Evolutionary conservation across 2,797 vertebrate genomes (phyloP).

Genomic region (Danio aesculapii): DNA sequence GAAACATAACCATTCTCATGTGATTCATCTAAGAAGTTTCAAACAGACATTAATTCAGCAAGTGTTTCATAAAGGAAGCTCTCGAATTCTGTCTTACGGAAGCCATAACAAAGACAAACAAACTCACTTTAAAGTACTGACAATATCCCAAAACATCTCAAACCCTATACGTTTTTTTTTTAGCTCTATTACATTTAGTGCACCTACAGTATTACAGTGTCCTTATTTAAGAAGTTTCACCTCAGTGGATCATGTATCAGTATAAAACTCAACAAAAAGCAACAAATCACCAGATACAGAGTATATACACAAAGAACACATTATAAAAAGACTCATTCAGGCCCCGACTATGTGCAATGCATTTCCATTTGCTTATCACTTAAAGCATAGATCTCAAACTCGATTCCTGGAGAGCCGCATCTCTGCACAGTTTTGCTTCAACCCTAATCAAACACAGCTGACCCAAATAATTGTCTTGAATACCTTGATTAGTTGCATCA

Average conservation of each 20-base stretch:
- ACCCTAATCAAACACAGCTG: too few species aligned
- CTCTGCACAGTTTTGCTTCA: too few species aligned
- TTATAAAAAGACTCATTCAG: slow-evolving; percentile 8
- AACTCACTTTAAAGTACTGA: slow-evolving; percentile 21
- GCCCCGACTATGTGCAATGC: background rate
- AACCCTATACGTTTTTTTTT: background rate
- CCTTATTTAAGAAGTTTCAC: background rate
- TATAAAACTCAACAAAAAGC: slow-evolving; percentile 23
- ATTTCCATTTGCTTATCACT: background rate
- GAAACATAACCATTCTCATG: background rate
- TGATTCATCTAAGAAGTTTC: background rate
- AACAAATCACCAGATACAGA: slow-evolving; percentile 28
- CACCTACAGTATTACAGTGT: slow-evolving; percentile 19
- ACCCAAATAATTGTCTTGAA: too few species aligned
- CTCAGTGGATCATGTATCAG: slow-evolving; percentile 3
- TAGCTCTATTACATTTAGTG: slow-evolving; percentile 16
- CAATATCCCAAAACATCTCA: slow-evolving; percentile 4
- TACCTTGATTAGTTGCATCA: too few species aligned
- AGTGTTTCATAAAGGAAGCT: slow-evolving; percentile 19
- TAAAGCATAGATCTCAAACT: too few species aligned
- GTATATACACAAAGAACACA: slow-evolving; percentile 30
- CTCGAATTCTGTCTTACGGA: background rate
- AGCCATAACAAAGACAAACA: slow-evolving; percentile 20
- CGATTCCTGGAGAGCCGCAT: too few species aligned
- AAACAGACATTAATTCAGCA: background rate